Conservation (phyloP, 2,113 vertebrate genomes). For the Passerina amoena region DNA sequence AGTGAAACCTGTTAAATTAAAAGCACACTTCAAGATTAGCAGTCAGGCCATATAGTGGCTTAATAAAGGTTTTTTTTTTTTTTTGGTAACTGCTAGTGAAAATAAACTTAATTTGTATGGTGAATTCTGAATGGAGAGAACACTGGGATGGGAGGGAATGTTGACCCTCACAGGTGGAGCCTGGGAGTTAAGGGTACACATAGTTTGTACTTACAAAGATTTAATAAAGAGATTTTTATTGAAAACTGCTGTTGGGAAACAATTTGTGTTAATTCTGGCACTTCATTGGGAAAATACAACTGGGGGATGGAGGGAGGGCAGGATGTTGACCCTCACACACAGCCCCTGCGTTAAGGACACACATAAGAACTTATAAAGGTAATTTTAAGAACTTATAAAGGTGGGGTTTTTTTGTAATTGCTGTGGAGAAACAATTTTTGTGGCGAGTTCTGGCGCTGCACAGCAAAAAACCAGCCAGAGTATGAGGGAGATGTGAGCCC, state of each 20-base stretch:
- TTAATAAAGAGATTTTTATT: neutral
- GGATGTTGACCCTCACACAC: neutral
- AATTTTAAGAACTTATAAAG: neutral
- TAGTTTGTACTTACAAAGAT: neutral
- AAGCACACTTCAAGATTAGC: rapidly evolving
- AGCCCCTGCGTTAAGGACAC: neutral
- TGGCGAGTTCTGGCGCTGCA: rapidly evolving
- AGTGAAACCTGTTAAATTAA: neutral
- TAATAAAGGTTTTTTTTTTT: constrained; percentile 36
- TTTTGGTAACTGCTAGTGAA: neutral
- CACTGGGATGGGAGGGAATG: too few species aligned
- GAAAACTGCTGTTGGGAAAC: neutral
- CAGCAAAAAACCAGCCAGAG: neutral
- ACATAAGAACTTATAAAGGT: neutral
- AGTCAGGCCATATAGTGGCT: neutral
- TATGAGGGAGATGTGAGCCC: neutral
- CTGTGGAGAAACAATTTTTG: too few species aligned
- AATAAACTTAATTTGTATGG: neutral
- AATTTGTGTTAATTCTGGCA: neutral
- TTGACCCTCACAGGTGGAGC: neutral
- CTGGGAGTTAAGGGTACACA: neutral
- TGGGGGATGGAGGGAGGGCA: neutral
- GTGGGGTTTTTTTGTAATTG: neutral
- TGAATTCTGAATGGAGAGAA: neutral
- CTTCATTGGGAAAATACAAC: neutral